phyloP scores from a whole-genome alignment of 53 echinoderm and acorn worm species.

The Holothuria leucospilota region DNA sequence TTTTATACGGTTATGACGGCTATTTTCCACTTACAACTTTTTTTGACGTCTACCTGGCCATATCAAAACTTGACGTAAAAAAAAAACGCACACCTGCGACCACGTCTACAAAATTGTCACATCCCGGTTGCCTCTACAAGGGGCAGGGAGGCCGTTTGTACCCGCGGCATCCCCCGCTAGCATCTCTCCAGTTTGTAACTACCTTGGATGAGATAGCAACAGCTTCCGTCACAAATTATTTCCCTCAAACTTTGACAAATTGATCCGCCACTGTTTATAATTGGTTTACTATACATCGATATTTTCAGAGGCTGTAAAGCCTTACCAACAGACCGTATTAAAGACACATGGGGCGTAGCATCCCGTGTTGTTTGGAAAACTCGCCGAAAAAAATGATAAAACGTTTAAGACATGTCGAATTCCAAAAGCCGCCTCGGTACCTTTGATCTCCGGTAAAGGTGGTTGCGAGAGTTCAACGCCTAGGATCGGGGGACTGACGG shows the following conservation, averaged over 20 bases:
- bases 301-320: constrained; percentile 2
- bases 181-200: not conserved
- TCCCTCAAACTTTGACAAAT: constrained; percentile 26
- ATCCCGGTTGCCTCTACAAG: constrained; percentile 3
- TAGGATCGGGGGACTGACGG: constrained; percentile 22
- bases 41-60: no score
- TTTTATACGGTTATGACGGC: no score
- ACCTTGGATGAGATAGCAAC: not conserved
- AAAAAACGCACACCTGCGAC: no score
- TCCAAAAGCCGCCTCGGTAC: constrained; percentile 14
- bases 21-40: no score
- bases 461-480: constrained; percentile 26
- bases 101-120: no score
- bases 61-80: no score
- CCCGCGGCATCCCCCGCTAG: constrained; percentile 18
- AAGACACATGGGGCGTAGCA: constrained; percentile 28
- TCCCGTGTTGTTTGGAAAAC: constrained; percentile 25
- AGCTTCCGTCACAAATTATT: constrained; percentile 32
- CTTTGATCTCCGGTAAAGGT: constrained; percentile 29
- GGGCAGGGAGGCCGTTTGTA: constrained; percentile 13
- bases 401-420: constrained; percentile 18
- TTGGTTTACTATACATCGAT: constrained; percentile 24
- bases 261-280: constrained; percentile 49
- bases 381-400: not conserved
- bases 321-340: constrained; percentile 15